Percentiles rank a stretch among this genome's conserved stretches.
These are phyloP conservation scores for Pheucticus melanocephalus DNA, from an alignment of 2,113 vertebrate genomes.

Conservation along the genomic window DNA sequence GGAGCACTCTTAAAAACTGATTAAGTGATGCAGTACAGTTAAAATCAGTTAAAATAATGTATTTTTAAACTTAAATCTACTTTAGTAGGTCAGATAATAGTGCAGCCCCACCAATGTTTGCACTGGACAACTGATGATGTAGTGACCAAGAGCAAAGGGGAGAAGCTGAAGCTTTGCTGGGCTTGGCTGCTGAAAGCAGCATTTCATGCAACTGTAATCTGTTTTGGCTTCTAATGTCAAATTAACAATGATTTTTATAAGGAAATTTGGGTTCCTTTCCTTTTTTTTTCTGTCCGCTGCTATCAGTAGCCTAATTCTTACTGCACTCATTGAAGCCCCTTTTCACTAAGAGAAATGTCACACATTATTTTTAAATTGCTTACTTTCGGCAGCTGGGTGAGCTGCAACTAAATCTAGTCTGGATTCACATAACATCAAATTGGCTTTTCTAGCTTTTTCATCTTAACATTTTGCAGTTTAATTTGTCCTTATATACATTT, in stretches of 20 bases:
- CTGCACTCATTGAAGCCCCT: background rate
- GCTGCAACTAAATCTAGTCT: background rate
- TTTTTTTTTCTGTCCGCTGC: background rate
- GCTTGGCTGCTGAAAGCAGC: background rate
- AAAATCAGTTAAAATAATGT: background rate
- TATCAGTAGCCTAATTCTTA: background rate
- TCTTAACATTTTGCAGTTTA: background rate
- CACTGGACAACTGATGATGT: background rate
- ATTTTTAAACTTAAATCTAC: background rate
- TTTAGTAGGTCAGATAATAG: background rate
- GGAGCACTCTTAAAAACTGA: background rate
- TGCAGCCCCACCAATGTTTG: background rate
- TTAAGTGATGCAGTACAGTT: background rate
- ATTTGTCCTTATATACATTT: background rate
- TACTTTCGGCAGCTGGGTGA: background rate
- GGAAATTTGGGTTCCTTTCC: background rate
- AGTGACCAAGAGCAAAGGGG: background rate
- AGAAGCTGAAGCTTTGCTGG: background rate
- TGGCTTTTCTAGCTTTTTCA: background rate
- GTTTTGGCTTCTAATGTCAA: background rate
- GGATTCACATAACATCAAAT: background rate
- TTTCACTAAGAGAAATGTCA: background rate
- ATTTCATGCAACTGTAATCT: background rate
- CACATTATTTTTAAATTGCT: background rate
- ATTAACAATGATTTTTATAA: background rate